Conservation (phyloP, 2,113 vertebrate genomes). For the Hypomesus transpacificus region DNA sequence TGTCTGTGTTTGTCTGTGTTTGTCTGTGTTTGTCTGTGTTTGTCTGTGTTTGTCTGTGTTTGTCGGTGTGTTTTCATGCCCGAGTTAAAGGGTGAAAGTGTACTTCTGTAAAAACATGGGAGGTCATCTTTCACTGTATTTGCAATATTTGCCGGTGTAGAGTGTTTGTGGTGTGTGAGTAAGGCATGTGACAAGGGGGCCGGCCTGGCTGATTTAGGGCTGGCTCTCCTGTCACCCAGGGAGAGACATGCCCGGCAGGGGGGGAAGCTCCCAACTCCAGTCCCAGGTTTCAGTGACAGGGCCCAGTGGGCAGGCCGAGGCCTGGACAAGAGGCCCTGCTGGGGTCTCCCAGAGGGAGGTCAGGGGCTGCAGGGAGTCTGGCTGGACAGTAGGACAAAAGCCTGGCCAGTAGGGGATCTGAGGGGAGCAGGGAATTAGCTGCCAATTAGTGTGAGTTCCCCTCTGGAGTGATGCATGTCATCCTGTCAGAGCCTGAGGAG, state of each 20-base stretch:
- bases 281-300: constrained; percentile 70
- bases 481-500: constrained; percentile 64
- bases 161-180: background rate
- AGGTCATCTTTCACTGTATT: constrained; percentile 5
- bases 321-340: constrained; percentile 59
- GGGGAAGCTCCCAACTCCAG: constrained; percentile 79
- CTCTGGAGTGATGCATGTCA: constrained; percentile 62
- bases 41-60: constrained; percentile 4
- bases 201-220: constrained; percentile 52
- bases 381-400: constrained; percentile 49
- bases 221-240: constrained; percentile 63
- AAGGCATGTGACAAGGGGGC: constrained; percentile 23
- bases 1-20: constrained; percentile 4
- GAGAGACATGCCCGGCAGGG: constrained; percentile 73
- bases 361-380: constrained; percentile 43
- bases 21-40: constrained; percentile 4
- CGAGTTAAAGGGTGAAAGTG: background rate
- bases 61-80: background rate
- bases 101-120: background rate
- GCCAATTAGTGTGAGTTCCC: constrained; percentile 70
- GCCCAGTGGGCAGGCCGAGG: constrained; percentile 54
- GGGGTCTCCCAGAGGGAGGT: constrained; percentile 26
- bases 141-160: constrained; percentile 6
- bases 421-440: constrained; percentile 64
- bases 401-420: constrained; percentile 44